A percentile compares a stretch with the other conserved stretches of the same genome.
Conservation (phyloP, 2,888 invertebrate genomes). For the Temnothorax rugatulus region DNA sequence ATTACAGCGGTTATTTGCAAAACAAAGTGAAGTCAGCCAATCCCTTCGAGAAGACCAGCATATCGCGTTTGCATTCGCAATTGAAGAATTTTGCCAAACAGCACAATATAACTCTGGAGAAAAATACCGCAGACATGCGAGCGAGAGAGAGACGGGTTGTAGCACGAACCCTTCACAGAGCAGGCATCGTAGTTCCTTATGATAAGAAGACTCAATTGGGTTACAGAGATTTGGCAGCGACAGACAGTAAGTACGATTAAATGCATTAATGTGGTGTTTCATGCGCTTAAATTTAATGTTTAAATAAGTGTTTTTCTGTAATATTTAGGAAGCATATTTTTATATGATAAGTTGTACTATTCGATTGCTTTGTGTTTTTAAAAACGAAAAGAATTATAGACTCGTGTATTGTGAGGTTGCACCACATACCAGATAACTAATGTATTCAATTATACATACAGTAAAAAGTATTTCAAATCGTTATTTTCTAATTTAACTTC, state of each 20-base stretch:
- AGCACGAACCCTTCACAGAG: conserved; percentile 92
- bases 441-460: neutral
- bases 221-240: conserved; percentile 92
- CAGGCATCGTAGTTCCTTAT: conserved; percentile 95
- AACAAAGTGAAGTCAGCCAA: conserved; percentile 83
- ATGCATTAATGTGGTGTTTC: neutral
- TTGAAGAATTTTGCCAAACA: conserved; percentile 89
- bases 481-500: neutral
- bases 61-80: conserved; percentile 88
- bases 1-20: conserved; percentile 87
- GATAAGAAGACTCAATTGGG: conserved; percentile 94
- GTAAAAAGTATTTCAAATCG: conserved; percentile 24
- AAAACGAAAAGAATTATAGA: neutral
- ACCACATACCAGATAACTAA: neutral
- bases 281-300: neutral
- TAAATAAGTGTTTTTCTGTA: neutral
- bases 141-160: conserved; percentile 89
- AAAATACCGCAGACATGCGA: conserved; percentile 88
- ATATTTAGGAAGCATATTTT: conserved; percentile 6
- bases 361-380: neutral
- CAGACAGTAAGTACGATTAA: conserved; percentile 87
- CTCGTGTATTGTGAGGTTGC: neutral
- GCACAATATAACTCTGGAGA: conserved; percentile 88
- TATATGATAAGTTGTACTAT: neutral
- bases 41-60: conserved; percentile 89